These are phyloP conservation scores for Scomber scombrus DNA, from an alignment of 2,113 vertebrate genomes.

Conservation along the genomic window DNA sequence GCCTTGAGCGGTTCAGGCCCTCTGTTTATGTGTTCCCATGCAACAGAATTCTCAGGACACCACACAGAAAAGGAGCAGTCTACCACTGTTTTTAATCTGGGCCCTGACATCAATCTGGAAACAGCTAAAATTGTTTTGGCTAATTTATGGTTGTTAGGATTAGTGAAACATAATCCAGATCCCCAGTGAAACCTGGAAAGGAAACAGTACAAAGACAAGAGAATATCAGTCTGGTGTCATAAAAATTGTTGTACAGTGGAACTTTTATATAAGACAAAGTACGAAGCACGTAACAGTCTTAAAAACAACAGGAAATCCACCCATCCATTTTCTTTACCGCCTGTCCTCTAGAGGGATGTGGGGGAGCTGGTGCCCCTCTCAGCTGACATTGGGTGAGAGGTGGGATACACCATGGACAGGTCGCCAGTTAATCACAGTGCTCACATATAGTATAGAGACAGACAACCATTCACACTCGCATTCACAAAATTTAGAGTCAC, in stretches of 20 bases:
- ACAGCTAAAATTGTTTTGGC: constrained; percentile 62
- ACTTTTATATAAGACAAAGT: not conserved
- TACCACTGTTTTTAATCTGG: constrained; percentile 49
- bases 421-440: too few relatives aligned
- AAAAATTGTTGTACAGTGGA: not conserved
- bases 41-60: constrained; percentile 37
- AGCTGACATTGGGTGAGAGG: too few relatives aligned
- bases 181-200: constrained; percentile 44
- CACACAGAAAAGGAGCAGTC: constrained; percentile 37
- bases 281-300: not conserved
- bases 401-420: too few relatives aligned
- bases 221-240: constrained; percentile 4
- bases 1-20: constrained; percentile 31
- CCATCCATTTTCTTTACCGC: too few relatives aligned
- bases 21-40: constrained; percentile 65
- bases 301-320: constrained; percentile 1
- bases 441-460: too few relatives aligned
- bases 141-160: constrained; percentile 62
- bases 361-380: too few relatives aligned
- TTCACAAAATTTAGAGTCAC: too few relatives aligned
- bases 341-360: too few relatives aligned
- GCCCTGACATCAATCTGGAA: constrained; percentile 57
- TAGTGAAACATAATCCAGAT: constrained; percentile 73
- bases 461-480: too few relatives aligned
- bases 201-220: constrained; percentile 41